Conservation (phyloP, 53 echinoderm and acorn worm genomes). For the Astropecten irregularis region DNA sequence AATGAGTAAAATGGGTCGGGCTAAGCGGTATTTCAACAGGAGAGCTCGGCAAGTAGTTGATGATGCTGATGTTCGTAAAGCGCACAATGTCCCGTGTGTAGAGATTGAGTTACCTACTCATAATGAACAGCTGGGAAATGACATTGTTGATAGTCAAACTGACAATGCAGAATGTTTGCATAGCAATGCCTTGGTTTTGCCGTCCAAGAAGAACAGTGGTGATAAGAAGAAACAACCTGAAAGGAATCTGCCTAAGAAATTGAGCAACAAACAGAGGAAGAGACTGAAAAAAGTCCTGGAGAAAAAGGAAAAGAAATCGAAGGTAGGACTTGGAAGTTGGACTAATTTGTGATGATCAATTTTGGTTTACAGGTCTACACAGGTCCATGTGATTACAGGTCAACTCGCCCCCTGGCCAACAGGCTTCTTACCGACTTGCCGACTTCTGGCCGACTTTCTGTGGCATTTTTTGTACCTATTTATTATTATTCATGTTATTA, state of each 20-base stretch:
- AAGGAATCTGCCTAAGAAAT: constrained; percentile 67
- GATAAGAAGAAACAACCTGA: constrained; percentile 51
- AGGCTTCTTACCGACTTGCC: too few relatives aligned
- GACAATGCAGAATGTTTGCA: constrained; percentile 35
- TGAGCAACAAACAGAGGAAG: constrained; percentile 88
- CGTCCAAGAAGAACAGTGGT: constrained; percentile 65
- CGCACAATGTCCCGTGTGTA: constrained; percentile 49
- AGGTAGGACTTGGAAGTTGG: too few relatives aligned
- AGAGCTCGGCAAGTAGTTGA: constrained; percentile 81
- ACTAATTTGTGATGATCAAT: not conserved
- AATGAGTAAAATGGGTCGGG: constrained; percentile 58
- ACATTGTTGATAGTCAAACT: not conserved
- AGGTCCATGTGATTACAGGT: not conserved
- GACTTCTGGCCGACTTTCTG: too few relatives aligned
- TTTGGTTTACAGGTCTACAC: not conserved
- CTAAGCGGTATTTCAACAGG: constrained; percentile 74
- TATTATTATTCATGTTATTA: too few relatives aligned
- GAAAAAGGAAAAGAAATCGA: constrained; percentile 85
- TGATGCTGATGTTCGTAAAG: constrained; percentile 56
- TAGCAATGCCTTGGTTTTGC: constrained; percentile 87
- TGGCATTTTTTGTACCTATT: too few relatives aligned
- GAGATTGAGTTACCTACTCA: constrained; percentile 12
- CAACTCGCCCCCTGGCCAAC: not conserved
- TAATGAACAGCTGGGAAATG: not conserved
- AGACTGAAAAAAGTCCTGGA: constrained; percentile 79